Percentiles rank a stretch among this genome's conserved stretches.
phyloP scores from a whole-genome alignment of 2,888 invertebrate genomes.

The Polia nebulosa region DNA sequence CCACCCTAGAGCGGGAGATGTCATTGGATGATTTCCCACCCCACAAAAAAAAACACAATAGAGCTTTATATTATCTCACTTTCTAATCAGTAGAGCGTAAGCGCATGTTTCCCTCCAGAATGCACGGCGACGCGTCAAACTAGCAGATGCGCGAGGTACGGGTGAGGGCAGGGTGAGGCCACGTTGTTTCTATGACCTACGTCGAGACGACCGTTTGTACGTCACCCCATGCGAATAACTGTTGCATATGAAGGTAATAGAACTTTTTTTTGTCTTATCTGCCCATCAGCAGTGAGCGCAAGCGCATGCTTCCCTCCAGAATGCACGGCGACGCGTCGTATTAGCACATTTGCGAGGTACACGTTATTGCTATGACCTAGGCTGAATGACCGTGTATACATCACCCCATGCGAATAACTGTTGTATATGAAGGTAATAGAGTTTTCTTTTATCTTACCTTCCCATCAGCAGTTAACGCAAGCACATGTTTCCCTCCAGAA shows the following conservation, averaged over 20 bases:
- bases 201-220: conserved; percentile 97
- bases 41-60: no score
- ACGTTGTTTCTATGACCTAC: conserved; percentile 97
- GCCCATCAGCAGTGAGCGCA: conserved; percentile 98
- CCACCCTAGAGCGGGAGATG: no score
- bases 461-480: no score
- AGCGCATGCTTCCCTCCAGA: conserved; percentile 98
- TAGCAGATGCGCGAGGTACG: conserved; percentile 97
- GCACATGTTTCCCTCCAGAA: conserved; percentile 99
- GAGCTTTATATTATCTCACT: no score
- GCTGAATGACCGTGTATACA: conserved; percentile 97
- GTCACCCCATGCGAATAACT: conserved; percentile 97
- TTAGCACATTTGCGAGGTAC: conserved; percentile 96
- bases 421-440: conserved; percentile 34
- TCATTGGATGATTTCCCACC: no score
- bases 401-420: conserved; percentile 98
- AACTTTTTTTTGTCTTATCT: conserved; percentile 87
- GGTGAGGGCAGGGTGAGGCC: conserved; percentile 96
- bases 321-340: conserved; percentile 98
- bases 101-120: conserved; percentile 99
- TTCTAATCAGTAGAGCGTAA: no score
- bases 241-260: conserved; percentile 33
- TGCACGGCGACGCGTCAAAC: conserved; percentile 98
- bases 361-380: conserved; percentile 97
- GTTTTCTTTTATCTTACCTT: no score